Evolutionary conservation across 2,113 vertebrate genomes (phyloP).

Genomic region (Raja brachyura): DNA sequence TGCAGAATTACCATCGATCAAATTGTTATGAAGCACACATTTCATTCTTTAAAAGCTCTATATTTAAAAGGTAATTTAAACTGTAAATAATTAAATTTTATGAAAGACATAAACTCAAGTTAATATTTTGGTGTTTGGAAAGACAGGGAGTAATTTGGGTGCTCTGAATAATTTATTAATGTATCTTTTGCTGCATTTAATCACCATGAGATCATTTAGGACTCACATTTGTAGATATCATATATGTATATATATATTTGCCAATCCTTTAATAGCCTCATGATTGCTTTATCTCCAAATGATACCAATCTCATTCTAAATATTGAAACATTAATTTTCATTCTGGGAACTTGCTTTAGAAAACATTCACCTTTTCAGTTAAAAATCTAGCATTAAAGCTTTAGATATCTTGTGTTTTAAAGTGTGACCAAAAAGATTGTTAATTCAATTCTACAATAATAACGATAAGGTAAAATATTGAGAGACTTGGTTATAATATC

Average conservation of each 20-base stretch:
- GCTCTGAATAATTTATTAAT: neutral
- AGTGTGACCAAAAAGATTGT: no score
- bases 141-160: neutral
- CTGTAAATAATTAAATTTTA: neutral
- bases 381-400: neutral
- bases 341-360: neutral
- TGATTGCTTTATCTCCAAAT: neutral
- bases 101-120: neutral
- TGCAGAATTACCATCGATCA: neutral
- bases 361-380: neutral
- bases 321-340: neutral
- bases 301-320: neutral
- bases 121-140: neutral
- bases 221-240: neutral
- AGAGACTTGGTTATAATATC: no score
- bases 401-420: neutral
- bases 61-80: conserved; percentile 21
- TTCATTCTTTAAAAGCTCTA: neutral
- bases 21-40: neutral
- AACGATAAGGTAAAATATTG: no score
- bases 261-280: neutral
- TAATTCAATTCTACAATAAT: no score
- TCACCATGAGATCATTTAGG: no score
- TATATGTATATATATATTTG: neutral
- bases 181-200: neutral